Base-by-base conservation (phyloP, 2,888 invertebrate genomes). In the Lumbricus terrestris region DNA sequence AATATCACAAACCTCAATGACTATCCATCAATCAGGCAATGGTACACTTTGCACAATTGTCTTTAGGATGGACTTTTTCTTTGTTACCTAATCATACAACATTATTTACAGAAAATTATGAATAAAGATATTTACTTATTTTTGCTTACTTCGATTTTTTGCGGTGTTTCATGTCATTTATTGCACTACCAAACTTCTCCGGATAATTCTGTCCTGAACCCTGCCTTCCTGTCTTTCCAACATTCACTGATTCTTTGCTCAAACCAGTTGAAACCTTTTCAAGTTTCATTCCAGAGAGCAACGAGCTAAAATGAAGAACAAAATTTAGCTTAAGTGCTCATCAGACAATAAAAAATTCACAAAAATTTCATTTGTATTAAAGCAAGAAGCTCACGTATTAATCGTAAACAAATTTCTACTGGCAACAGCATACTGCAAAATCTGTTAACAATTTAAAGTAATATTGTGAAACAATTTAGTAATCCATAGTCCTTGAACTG, bases 221-320 rank as follows among this genome's bases (percentile, higher is more conserved):
- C n/a, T 69, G 69, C n/a, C n/a, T 29, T 69, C 69, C n/a, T 69
- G 69, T n/a, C 69, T 11, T 69, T 69, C n/a, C 69, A 69, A 11
- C n/a, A 69, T n/a, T 2, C 69, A 69, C 69, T 69, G 69, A 69
- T n/a, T 29, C 69, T 69, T 69, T 69, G 69, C 69, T 69, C 29
- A 69, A 8, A n/a, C 8, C 69, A 69, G 69, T 69, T 29, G 69
- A 69, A n/a, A n/a, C 69, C 69, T 37, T 85, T 85, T 85, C 85
- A 35, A 85, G 85, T 85, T 85, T 85, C 85, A 85, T 85, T 37
- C 85, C 85, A 37, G 85, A 85, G 23, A 85, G 85, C 85, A 85
- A 85, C 6, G 34, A 85, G 37, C 85, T 85, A 37, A 35, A 85
- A 35, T 34, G 34, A 34, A 85, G 15, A 85, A 69, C 69, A 69